Evolutionary conservation across 2,888 invertebrate species (phyloP).

Genomic region (Palloptera scutellata): DNA sequence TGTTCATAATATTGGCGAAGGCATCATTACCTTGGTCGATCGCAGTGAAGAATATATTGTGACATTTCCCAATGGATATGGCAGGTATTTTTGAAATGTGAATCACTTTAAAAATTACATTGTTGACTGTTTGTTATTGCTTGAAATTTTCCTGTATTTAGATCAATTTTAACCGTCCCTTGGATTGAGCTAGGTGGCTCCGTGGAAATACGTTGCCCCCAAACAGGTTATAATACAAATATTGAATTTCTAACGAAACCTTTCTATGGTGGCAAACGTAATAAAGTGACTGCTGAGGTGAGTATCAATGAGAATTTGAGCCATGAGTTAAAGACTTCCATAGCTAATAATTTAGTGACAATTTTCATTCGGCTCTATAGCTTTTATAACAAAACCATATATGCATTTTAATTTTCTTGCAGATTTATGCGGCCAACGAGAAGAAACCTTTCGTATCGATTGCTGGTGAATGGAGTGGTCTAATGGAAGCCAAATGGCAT

Average conservation of each 20-base stretch:
- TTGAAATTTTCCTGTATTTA: constrained; percentile 52
- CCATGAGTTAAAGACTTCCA: no score
- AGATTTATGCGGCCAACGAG: constrained; percentile 74
- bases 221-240: constrained; percentile 91
- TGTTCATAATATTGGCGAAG: constrained; percentile 96
- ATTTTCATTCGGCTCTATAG: background rate
- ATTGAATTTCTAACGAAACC: constrained; percentile 98
- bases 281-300: constrained; percentile 85
- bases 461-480: constrained; percentile 96
- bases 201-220: constrained; percentile 87
- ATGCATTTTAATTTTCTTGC: constrained; percentile 19
- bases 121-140: background rate
- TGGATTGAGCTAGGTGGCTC: constrained; percentile 99
- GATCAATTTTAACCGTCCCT: constrained; percentile 96
- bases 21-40: constrained; percentile 88
- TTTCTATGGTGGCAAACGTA: constrained; percentile 96
- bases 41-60: constrained; percentile 93
- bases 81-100: constrained; percentile 70
- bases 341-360: no score
- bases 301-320: constrained; percentile 44
- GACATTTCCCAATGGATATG: constrained; percentile 98
- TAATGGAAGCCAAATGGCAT: constrained; percentile 91
- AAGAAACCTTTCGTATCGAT: constrained; percentile 90
- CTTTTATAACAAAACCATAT: constrained; percentile 8
- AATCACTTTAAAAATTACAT: background rate